Conservation (phyloP, 2,797 vertebrate species). For the Peromyscus aztecus region DNA sequence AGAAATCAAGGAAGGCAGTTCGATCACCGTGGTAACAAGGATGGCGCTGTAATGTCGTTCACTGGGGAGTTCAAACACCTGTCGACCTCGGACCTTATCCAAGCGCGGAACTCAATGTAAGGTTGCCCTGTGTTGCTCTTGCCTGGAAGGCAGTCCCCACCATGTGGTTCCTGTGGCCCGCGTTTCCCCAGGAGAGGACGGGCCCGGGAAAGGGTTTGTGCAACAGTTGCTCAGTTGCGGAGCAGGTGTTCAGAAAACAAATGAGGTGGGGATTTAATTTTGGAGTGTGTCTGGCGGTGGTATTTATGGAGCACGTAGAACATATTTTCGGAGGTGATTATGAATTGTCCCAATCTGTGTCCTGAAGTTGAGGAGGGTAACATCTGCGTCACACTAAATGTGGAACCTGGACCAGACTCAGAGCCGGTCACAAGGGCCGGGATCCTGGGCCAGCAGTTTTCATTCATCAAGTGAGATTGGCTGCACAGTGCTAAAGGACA, state of each 20-base stretch:
- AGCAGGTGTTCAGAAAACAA: neutral
- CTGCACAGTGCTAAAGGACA: neutral
- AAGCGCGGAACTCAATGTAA: neutral
- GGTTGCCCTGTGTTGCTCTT: neutral
- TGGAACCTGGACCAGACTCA: neutral
- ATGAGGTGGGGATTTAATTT: conserved; percentile 44
- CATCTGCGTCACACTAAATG: conserved; percentile 32
- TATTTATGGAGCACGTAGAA: neutral
- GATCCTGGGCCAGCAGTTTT: conserved; percentile 13
- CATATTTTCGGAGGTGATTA: conserved; percentile 71
- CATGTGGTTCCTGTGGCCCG: neutral
- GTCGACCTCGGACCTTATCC: neutral
- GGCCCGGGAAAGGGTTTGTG: neutral
- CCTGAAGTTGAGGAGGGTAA: conserved; percentile 37
- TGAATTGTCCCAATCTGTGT: conserved; percentile 53
- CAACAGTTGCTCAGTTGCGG: neutral
- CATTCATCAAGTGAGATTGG: neutral
- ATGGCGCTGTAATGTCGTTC: neutral
- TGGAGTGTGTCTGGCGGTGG: conserved; percentile 24
- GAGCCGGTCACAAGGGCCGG: neutral
- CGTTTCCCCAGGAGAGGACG: neutral
- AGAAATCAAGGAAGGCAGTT: conserved; percentile 35
- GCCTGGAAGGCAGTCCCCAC: neutral
- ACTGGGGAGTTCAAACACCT: neutral
- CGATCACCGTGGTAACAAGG: neutral